Evolutionary conservation across 2,888 invertebrate species (phyloP), one percentile per base, ranked within the genome.

Genomic region (Caenorhabditis becei): DNA sequence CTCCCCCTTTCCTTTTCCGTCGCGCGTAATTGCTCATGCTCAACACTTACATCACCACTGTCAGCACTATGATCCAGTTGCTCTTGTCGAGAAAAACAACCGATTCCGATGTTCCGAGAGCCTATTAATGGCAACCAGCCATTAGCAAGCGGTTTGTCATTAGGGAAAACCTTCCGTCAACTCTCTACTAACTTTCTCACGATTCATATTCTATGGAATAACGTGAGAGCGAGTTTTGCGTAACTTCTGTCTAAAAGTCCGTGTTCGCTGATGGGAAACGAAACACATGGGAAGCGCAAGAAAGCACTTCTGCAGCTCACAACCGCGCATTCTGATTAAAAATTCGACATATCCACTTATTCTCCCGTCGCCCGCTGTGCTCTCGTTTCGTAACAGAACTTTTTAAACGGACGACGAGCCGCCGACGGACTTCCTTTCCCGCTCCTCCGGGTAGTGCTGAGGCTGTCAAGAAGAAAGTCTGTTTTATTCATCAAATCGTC

Each of bases 401-500:
- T 61, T 61, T 66, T 66, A 47, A 56, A 61, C 41, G 61, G 61
- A 61, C 20, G 41, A 26, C 20, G 41, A 26, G 51, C 37, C 23
- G 35, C 32, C 16, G 32, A 65, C 24, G 32, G 32, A 56, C 47
- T 47, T 47, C 47, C 37, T 35, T 11, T 44, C 28, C 53, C 44
- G 53, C 41, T 28, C 37, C 32, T 16, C 37, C 24, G 58, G n/a
- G 32, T n/a, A 51, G 20, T n/a, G n/a, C n/a, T n/a, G n/a, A n/a
- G 28, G 71, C 71, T 78, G 78, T 71, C 78, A 78, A 78, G 78
- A 61, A 78, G 26, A 70, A 61, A 78, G 70, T 66, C 71, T 78
- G 78, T 78, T 78, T 78, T 78, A 78, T 78, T 78, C 78, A 71
- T 78, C 78, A 78, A 78, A 78, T 77, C 62, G 69, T 62, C 70